A percentile compares a stretch with the other conserved stretches of the same genome.
Evolutionary conservation across 2,888 invertebrate species (phyloP).

Genomic region (Allolobophora icterica): DNA sequence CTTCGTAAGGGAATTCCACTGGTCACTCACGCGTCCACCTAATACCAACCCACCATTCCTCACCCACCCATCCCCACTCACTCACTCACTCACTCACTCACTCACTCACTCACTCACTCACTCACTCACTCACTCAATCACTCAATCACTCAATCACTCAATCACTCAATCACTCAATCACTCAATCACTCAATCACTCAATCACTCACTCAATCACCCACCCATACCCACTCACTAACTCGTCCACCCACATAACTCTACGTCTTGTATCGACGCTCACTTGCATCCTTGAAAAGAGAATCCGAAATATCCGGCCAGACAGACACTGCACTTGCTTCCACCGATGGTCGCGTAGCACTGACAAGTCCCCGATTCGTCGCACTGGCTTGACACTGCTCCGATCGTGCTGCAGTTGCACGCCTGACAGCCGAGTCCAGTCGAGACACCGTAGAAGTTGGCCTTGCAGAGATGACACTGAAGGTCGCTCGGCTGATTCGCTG

Average conservation of each 20-base stretch:
- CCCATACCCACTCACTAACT: neutral
- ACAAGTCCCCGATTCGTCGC: slow-evolving; percentile 53
- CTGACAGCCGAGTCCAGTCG: slow-evolving; percentile 44
- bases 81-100: neutral
- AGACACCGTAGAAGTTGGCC: slow-evolving; percentile 49
- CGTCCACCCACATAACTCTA: neutral
- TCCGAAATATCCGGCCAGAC: slow-evolving; percentile 61
- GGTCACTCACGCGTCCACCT: neutral
- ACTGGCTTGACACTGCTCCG: slow-evolving; percentile 43
- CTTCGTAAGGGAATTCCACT: no score
- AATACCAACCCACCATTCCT: neutral
- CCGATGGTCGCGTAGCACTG: slow-evolving; percentile 62
- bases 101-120: neutral
- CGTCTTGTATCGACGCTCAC: slow-evolving; percentile 24
- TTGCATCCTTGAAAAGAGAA: slow-evolving; percentile 87
- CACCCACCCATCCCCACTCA: neutral
- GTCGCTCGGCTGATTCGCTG: slow-evolving; percentile 37
- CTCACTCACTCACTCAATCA: neutral
- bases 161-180: neutral
- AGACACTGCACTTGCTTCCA: slow-evolving; percentile 63
- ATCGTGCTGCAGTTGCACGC: slow-evolving; percentile 46
- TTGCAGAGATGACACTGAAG: slow-evolving; percentile 49
- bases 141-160: neutral
- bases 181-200: neutral
- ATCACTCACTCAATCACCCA: no score